Evolutionary conservation across 2,797 vertebrate species (phyloP).

Genomic region (Gallinago nigripennis): DNA sequence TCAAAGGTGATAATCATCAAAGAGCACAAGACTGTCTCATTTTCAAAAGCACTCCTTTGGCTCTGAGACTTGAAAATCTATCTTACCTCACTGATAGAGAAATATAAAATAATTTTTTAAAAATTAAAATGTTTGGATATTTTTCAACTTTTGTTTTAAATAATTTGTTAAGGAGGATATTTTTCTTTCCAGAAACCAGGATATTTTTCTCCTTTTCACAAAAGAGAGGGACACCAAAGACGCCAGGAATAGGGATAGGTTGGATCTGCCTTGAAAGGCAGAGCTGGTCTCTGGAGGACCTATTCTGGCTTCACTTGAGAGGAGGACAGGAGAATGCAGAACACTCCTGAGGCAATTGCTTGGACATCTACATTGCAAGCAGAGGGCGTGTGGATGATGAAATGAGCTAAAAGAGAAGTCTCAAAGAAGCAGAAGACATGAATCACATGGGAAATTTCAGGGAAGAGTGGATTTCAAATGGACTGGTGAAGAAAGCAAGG

Average conservation of each 20-base stretch:
- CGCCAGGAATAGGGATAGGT: neutral
- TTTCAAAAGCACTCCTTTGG: neutral
- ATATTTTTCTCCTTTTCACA: neutral
- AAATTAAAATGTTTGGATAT: rapidly evolving
- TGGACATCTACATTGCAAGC: neutral
- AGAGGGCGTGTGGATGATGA: neutral
- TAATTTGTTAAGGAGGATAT: neutral
- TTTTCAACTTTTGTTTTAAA: neutral
- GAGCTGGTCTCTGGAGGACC: neutral
- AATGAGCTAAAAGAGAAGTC: neutral
- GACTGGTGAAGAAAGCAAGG: neutral
- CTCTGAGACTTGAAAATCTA: neutral
- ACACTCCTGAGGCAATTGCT: neutral
- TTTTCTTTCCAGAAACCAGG: neutral
- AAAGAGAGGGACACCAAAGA: neutral
- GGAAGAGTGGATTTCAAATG: neutral
- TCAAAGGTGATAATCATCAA: neutral
- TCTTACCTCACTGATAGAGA: neutral
- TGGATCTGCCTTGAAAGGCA: neutral
- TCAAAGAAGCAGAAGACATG: neutral
- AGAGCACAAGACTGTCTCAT: neutral
- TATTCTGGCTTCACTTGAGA: neutral
- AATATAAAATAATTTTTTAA: neutral
- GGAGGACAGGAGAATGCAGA: neutral
- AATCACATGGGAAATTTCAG: neutral